Percentiles rank a stretch among this genome's conserved stretches.
phyloP scores from a whole-genome alignment of 2,888 invertebrate genomes.

The Brachylomia viminalis region DNA sequence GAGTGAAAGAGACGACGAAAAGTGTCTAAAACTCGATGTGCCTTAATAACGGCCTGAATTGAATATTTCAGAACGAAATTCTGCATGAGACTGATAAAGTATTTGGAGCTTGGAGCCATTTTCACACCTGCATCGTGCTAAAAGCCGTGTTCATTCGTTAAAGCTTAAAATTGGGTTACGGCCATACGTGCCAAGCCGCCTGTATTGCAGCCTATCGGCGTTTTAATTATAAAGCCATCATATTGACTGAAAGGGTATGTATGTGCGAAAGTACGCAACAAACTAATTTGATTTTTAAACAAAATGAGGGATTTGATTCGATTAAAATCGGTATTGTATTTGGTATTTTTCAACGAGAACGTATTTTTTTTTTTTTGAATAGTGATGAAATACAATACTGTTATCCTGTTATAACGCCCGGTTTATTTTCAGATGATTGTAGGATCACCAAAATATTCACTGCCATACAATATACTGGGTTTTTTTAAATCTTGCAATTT shows the following conservation, averaged over 20 bases:
- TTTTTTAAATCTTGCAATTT: neutral
- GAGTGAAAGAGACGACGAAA: no score
- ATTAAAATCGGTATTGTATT: neutral
- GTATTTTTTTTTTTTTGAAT: neutral
- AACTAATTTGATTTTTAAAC: neutral
- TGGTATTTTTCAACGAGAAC: neutral
- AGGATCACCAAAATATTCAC: neutral
- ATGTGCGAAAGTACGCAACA: neutral
- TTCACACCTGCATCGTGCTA: conserved; percentile 47
- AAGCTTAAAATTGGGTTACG: conserved; percentile 61
- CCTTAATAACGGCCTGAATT: neutral
- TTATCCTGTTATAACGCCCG: neutral
- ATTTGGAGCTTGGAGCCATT: conserved; percentile 50
- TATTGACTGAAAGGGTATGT: conserved; percentile 18
- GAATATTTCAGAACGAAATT: conserved; percentile 17
- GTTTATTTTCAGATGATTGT: neutral
- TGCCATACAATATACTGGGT: neutral
- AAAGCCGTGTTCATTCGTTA: conserved; percentile 37
- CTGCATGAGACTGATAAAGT: conserved; percentile 31
- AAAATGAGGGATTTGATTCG: neutral
- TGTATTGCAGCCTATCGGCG: conserved; percentile 17
- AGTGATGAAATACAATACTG: neutral
- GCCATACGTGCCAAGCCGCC: conserved; percentile 7
- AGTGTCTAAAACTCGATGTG: neutral
- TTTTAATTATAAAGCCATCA: conserved; percentile 45